phyloP scores from a whole-genome alignment of 2,797 vertebrate genomes.

The Notolepis coatsorum region DNA sequence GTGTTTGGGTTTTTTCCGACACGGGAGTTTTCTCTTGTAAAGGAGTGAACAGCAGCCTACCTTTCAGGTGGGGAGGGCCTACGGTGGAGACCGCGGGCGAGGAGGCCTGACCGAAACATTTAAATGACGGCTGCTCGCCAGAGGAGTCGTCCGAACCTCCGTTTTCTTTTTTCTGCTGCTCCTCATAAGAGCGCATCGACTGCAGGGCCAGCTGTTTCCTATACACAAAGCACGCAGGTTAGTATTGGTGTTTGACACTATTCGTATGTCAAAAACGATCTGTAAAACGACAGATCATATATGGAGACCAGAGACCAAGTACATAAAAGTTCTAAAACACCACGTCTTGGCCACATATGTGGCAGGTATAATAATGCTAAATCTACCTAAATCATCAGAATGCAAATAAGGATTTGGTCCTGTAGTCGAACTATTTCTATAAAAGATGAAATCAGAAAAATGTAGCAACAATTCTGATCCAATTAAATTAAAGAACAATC shows the following conservation, averaged over 20 bases:
- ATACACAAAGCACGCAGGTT: slow-evolving; percentile 35
- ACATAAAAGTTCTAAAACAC: too few species aligned
- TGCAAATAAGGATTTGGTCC: too few species aligned
- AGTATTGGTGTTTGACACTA: slow-evolving; percentile 21
- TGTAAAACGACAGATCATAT: neutral
- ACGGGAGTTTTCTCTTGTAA: too few species aligned
- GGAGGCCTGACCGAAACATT: slow-evolving; percentile 91
- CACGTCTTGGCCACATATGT: too few species aligned
- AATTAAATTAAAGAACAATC: too few species aligned
- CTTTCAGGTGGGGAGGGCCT: slow-evolving; percentile 93
- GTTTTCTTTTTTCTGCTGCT: slow-evolving; percentile 95
- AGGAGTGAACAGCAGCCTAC: too few species aligned
- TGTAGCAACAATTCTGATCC: too few species aligned
- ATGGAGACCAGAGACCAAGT: neutral
- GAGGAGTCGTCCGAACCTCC: slow-evolving; percentile 96
- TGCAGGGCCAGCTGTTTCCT: slow-evolving; percentile 98
- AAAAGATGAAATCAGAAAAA: too few species aligned
- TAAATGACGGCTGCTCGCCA: slow-evolving; percentile 92
- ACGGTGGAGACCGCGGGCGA: slow-evolving; percentile 90
- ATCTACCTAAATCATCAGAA: too few species aligned
- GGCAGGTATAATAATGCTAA: too few species aligned
- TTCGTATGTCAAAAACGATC: slow-evolving; percentile 29
- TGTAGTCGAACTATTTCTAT: too few species aligned
- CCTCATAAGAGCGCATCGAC: slow-evolving; percentile 94
- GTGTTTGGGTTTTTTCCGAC: too few species aligned